These are phyloP conservation scores for Copidosoma aretas DNA, from an alignment of 2,888 invertebrate genomes.

Conservation along the genomic window DNA sequence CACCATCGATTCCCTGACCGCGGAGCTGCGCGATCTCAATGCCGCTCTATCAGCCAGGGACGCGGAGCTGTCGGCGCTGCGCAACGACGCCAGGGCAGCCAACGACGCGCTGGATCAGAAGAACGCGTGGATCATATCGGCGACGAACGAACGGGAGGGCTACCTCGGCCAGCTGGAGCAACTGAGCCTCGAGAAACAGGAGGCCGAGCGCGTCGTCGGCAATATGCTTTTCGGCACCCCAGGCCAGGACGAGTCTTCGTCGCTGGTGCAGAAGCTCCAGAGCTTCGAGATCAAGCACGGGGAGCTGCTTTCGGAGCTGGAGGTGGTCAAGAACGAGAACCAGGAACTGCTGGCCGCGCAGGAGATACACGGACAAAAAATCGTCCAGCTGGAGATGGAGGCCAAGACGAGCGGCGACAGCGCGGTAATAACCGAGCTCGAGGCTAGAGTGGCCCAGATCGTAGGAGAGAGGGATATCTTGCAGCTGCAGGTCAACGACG, in stretches of 20 bases:
- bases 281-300: background rate
- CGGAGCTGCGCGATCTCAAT: background rate
- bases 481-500: slow-evolving; percentile 51
- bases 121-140: slow-evolving; percentile 7
- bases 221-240: background rate
- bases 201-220: slow-evolving; percentile 25
- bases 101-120: slow-evolving; percentile 23
- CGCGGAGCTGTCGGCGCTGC: slow-evolving; percentile 1
- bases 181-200: slow-evolving; percentile 30
- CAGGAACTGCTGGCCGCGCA: slow-evolving; percentile 40
- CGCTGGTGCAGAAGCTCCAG: slow-evolving; percentile 17
- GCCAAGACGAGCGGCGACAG: slow-evolving; percentile 41
- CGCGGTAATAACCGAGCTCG: slow-evolving; percentile 38
- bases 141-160: slow-evolving; percentile 32
- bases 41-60: too few relatives aligned
- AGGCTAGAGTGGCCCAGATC: slow-evolving; percentile 42
- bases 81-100: too few relatives aligned
- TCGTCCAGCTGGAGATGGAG: slow-evolving; percentile 47
- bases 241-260: slow-evolving; percentile 5
- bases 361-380: slow-evolving; percentile 44
- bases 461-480: slow-evolving; percentile 48
- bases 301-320: slow-evolving; percentile 24
- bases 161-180: slow-evolving; percentile 36
- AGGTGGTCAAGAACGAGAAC: slow-evolving; percentile 39
- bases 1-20: slow-evolving; percentile 30